A percentile compares a stretch with the other conserved stretches of the same genome.
These are phyloP conservation scores for Halisarca cf. caerulea DNA, from an alignment of 37 sponge, comb jelly and placozoan genomes.

Conservation along the genomic window DNA sequence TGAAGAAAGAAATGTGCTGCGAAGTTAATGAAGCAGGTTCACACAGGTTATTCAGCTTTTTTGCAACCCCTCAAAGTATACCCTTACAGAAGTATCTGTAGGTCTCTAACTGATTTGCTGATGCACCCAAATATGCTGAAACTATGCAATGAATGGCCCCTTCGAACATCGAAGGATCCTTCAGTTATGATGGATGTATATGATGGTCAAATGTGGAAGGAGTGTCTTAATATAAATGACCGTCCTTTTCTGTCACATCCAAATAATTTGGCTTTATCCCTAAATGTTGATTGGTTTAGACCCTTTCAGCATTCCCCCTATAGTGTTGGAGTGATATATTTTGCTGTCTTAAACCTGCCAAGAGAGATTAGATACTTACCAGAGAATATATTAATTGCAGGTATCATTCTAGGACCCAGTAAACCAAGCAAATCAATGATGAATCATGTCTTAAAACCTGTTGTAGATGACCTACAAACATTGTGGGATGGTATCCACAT, in stretches of 20 bases:
- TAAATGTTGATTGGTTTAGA: conserved; percentile 60
- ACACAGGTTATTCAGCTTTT: not conserved
- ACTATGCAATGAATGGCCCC: conserved; percentile 44
- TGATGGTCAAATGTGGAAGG: conserved; percentile 55
- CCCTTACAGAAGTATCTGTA: conserved; percentile 17
- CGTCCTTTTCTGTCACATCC: conserved; percentile 7
- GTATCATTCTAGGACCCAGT: conserved; percentile 55
- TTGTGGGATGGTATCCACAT: conserved; percentile 31
- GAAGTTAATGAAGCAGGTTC: not conserved
- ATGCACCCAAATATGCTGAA: conserved; percentile 28
- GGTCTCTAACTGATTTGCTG: conserved; percentile 11
- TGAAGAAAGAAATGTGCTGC: conserved; percentile 11
- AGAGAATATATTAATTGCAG: conserved; percentile 46
- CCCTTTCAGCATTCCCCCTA: conserved; percentile 29
- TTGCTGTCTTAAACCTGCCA: conserved; percentile 30
- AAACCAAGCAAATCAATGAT: conserved; percentile 35
- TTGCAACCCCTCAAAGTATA: conserved; percentile 26
- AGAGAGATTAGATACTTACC: conserved; percentile 7
- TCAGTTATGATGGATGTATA: conserved; percentile 35
- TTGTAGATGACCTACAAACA: conserved; percentile 39
- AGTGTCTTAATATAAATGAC: not conserved
- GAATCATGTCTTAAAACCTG: conserved; percentile 30
- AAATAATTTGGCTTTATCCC: conserved; percentile 25
- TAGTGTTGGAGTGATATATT: conserved; percentile 20
- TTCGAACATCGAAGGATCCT: not conserved